Evolutionary conservation across 2,888 invertebrate species (phyloP).

Genomic region (Aspidapion aeneum): DNA sequence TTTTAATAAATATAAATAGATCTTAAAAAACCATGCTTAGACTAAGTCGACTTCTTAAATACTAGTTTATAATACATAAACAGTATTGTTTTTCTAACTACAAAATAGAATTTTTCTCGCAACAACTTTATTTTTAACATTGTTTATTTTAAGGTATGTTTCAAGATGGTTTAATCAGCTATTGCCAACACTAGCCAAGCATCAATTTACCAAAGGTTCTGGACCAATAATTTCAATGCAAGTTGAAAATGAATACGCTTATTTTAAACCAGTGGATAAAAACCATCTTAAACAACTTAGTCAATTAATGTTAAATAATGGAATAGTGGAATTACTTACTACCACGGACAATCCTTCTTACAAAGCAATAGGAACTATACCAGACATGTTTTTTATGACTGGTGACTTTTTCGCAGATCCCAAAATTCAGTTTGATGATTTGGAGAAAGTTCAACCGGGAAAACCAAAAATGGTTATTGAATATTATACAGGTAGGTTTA

Average conservation of each 20-base stretch:
- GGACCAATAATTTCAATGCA: constrained; percentile 87
- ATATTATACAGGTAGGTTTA: constrained; percentile 52
- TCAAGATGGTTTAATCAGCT: constrained; percentile 51
- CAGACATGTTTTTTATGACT: constrained; percentile 49
- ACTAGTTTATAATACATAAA: no score
- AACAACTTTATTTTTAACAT: no score
- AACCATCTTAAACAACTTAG: constrained; percentile 48
- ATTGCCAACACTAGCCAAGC: constrained; percentile 49
- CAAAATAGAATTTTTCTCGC: no score
- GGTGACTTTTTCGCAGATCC: constrained; percentile 50
- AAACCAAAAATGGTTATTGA: constrained; percentile 57
- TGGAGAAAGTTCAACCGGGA: constrained; percentile 49
- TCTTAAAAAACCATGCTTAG: no score
- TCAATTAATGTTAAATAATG: constrained; percentile 41
- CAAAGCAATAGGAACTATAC: constrained; percentile 33
- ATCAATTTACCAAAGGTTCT: constrained; percentile 61
- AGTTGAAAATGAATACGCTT: constrained; percentile 64
- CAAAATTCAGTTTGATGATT: constrained; percentile 43
- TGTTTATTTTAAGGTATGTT: background rate
- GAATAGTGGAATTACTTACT: constrained; percentile 49
- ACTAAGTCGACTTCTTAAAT: no score
- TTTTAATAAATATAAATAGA: no score
- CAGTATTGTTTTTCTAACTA: no score
- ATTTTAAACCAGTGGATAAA: constrained; percentile 44
- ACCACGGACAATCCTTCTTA: constrained; percentile 49